Conservation (phyloP, 1,140 invertebrate species). For the Anastrepha obliqua region DNA sequence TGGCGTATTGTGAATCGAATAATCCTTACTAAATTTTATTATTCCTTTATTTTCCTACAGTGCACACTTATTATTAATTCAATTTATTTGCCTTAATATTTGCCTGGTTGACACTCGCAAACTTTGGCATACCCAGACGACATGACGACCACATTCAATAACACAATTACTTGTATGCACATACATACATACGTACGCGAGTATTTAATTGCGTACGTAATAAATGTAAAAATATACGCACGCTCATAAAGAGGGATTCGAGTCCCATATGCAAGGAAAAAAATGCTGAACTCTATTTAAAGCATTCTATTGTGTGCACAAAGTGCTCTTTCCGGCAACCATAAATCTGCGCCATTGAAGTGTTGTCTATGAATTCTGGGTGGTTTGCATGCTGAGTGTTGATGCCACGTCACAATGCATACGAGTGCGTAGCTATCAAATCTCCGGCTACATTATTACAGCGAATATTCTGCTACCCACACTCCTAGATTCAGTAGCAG, state of each 20-base stretch:
- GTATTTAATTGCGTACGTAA: background rate
- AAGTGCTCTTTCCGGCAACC: slow-evolving; percentile 34
- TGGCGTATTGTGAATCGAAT: no score
- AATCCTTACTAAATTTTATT: no score
- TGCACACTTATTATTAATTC: slow-evolving; percentile 17
- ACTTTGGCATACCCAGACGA: slow-evolving; percentile 68
- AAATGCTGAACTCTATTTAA: slow-evolving; percentile 9
- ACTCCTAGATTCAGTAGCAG: background rate
- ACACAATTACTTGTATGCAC: no score
- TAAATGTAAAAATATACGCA: background rate
- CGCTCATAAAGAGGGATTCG: background rate
- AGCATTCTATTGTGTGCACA: slow-evolving; percentile 37
- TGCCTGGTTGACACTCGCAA: background rate
- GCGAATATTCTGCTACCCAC: background rate
- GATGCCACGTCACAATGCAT: background rate
- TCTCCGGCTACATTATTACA: background rate
- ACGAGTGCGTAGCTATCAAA: background rate
- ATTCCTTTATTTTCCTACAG: no score
- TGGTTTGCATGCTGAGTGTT: background rate
- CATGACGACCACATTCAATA: slow-evolving; percentile 55
- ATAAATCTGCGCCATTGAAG: slow-evolving; percentile 49
- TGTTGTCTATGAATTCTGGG: slow-evolving; percentile 51
- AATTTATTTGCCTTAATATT: slow-evolving; percentile 18
- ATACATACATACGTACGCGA: background rate
- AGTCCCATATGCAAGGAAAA: background rate